Evolutionary conservation across 2,888 invertebrate genomes (phyloP), one percentile per base, ranked within the genome.

Genomic region (Cyaniris semiargus): DNA sequence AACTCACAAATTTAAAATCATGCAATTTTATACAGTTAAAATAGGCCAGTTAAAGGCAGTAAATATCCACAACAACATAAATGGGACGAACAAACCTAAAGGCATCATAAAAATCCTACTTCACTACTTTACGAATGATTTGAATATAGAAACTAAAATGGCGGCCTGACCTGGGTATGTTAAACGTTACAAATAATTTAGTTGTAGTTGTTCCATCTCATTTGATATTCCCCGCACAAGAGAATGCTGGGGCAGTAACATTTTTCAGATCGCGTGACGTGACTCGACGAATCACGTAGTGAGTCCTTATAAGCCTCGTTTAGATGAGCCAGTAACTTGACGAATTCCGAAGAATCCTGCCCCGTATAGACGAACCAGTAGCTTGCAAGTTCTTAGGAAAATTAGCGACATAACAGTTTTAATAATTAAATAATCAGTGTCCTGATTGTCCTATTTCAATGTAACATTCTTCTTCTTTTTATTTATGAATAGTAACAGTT

Each of bases 191-290:
- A 38, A 72, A 71, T 77, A 77, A 58, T 56, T 6, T 60, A 72
- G 71, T 53, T 70, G 23, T 58, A 56, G 58, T 56, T 56, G 21
- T 23, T 74, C 44, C 18, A 23, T 21, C 48, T 78, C 79, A 84
- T 86, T 90, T 86, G 81, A 83, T 89, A 90, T 90, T 90, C 90
- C 84, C 82, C 83, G 83, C 87, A 85, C 85, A 86, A 84, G 82
- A 83, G 83, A 87, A 86, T 53, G 87, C 84, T 83, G 85, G 85
- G 84, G 83, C 84, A 83, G 84, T 84, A 86, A 88, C 88, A 90
- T 89, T 90, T 90, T 89, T 90, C 87, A 90, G 86, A 85, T 82
- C 83, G 88, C 90, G 90, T 90, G 90, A 88, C 90, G 90, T 90
- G 90, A 89, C 87, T 86, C 78, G 85, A 83, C 79, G 84, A 82